phyloP scores from a whole-genome alignment of 2,113 vertebrate genomes.

The Podiceps cristatus region DNA sequence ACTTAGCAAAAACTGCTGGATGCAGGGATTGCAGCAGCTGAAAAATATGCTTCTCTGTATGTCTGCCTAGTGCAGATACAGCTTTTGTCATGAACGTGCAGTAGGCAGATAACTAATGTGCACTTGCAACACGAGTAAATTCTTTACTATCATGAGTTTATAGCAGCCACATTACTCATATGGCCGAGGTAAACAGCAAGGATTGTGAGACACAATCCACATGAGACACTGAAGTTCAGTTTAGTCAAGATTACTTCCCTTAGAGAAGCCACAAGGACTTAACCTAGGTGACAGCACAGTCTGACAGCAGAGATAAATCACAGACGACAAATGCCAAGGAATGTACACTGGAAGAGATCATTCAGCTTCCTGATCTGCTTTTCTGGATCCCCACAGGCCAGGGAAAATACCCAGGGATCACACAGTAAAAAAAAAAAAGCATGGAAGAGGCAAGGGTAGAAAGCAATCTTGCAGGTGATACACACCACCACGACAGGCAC shows the following conservation, averaged over 20 bases:
- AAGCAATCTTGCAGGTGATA: neutral
- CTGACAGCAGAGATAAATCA: neutral
- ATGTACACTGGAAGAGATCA: neutral
- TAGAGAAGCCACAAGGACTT: neutral
- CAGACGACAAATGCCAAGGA: neutral
- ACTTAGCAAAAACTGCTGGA: neutral
- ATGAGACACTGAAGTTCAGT: neutral
- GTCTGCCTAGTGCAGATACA: neutral
- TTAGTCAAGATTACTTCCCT: neutral
- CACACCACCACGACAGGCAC: neutral
- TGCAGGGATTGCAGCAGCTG: neutral
- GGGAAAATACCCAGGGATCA: neutral
- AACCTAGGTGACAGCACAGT: neutral
- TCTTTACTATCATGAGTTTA: neutral
- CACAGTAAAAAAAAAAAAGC: neutral
- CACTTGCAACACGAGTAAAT: neutral
- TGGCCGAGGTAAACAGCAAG: neutral
- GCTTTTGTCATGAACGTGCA: fast-evolving
- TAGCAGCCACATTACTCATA: neutral
- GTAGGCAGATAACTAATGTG: neutral
- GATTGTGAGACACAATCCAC: neutral
- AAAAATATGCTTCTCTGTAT: neutral
- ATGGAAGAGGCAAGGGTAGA: neutral
- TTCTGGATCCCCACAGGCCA: neutral
- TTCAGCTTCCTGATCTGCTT: neutral